Base-by-base conservation (phyloP, 37 sponge, comb jelly and placozoan species). In the Eunapius fragilis region DNA sequence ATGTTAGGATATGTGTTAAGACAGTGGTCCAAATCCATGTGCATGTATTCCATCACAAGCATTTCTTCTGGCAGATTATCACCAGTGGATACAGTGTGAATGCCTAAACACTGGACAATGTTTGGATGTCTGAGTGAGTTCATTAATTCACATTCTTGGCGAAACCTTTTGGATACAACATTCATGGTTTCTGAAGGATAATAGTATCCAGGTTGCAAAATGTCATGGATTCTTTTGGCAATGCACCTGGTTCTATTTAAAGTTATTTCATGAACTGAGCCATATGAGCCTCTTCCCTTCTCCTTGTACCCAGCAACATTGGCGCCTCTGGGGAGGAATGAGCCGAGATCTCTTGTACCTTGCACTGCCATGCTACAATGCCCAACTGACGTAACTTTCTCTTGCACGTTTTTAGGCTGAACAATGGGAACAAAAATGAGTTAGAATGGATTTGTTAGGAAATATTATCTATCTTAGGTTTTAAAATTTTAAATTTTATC, bases 21-120 rank as follows among this genome's bases (percentile, higher is more conserved):
- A 75, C 75, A 75, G 2, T 75, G 33, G 3, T 32, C 75, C 30
- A 75, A 36, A 33, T 75, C 75, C 75, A 75, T 75, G 36, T 75
- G 75, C 35, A 75, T 58, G 14, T 58, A 58, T 17, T 58, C 58
- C 58, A 58, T 58, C 22, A 58, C 58, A 58, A 58, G 22, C 58
- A 58, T 58, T 12, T 58, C 58, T 58, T 17, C 58, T 19, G 22
- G 2, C 0, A 1, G 58, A 58, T 11, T 11, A 17, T 4, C 14
- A 58, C 58, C 58, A 2, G 14, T 58, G 14, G 7, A 4, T 11
- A 10, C 7, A 1, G 6, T 58, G 58, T 58, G 22, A 17, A 11
- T 58, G 58, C 58, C 58, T 58, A 58, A 41, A 6, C 58, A 58
- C 17, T 58, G 32, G 14, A 75, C 75, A 24, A 75, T 36, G 75